A percentile compares a stretch with the other conserved stretches of the same genome.
These are phyloP conservation scores for Neomicropteryx cornuta DNA, from an alignment of 1,140 invertebrate species.

Conservation along the genomic window DNA sequence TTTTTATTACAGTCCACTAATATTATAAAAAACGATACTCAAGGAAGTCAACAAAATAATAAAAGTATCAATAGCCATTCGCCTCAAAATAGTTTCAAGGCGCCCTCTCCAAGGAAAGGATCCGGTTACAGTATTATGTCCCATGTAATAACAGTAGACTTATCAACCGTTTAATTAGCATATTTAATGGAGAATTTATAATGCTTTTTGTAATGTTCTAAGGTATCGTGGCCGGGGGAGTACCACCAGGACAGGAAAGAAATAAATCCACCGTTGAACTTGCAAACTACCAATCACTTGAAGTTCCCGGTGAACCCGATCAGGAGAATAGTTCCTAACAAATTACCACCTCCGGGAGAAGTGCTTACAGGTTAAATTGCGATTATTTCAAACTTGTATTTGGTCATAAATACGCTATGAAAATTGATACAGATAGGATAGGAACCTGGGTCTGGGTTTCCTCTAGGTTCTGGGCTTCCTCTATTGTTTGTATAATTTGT, in stretches of 20 bases:
- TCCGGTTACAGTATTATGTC: slow-evolving; percentile 22
- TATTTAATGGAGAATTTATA: too few species aligned
- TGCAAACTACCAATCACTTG: slow-evolving; percentile 11
- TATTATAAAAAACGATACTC: slow-evolving; percentile 57
- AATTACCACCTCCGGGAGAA: slow-evolving; percentile 35
- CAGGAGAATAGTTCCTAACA: slow-evolving; percentile 29
- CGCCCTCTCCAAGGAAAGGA: slow-evolving; percentile 17
- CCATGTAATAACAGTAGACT: slow-evolving; percentile 12
- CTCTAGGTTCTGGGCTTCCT: too few species aligned
- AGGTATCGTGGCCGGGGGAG: slow-evolving; percentile 33
- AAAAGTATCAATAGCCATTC: slow-evolving; percentile 23
- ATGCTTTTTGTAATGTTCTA: too few species aligned
- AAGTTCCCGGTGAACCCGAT: too few species aligned
- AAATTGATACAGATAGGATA: too few species aligned
- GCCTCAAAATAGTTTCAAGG: slow-evolving; percentile 17
- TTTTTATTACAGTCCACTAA: slow-evolving; percentile 43
- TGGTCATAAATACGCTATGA: too few species aligned
- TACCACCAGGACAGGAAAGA: slow-evolving; percentile 8
- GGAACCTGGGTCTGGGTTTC: too few species aligned
- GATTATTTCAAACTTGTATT: too few species aligned
- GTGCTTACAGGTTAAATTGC: slow-evolving; percentile 36
- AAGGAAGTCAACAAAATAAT: slow-evolving; percentile 40
- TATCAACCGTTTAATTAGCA: too few species aligned
- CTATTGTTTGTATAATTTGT: too few species aligned
- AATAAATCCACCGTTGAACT: slow-evolving; percentile 11